These are phyloP conservation scores for Pipistrellus pygmaeus DNA, from an alignment of 2,797 vertebrate genomes.

Conservation along the genomic window DNA sequence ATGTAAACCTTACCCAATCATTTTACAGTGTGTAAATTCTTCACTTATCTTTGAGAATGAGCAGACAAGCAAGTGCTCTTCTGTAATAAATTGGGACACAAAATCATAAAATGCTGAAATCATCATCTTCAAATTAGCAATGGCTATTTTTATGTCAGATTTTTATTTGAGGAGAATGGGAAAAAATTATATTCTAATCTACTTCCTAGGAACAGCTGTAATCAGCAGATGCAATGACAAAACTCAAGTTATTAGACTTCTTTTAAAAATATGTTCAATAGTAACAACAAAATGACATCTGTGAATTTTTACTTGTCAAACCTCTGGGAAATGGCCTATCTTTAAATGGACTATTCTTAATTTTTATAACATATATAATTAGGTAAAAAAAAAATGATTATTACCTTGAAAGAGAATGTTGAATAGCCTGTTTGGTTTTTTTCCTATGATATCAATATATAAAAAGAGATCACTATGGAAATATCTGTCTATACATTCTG, in stretches of 20 bases:
- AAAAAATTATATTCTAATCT: conserved; percentile 39
- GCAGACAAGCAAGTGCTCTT: not conserved
- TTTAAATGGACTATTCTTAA: not conserved
- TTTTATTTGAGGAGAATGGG: conserved; percentile 55
- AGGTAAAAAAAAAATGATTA: not conserved
- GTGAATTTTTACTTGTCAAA: not conserved
- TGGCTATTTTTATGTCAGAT: conserved; percentile 55
- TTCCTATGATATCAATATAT: not conserved
- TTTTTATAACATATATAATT: not conserved
- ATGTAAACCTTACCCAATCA: not conserved
- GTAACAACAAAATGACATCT: not conserved
- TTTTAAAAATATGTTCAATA: conserved; percentile 41
- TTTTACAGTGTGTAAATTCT: not conserved
- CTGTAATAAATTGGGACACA: not conserved
- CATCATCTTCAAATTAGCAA: conserved; percentile 27
- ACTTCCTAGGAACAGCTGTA: conserved; percentile 47
- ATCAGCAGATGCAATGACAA: conserved; percentile 47
- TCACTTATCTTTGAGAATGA: not conserved
- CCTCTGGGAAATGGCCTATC: not conserved
- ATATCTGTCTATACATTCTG: not conserved
- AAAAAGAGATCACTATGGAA: not conserved
- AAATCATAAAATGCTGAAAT: conserved; percentile 31
- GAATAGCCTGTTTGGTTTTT: not conserved
- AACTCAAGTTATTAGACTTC: conserved; percentile 54
- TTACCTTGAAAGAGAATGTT: not conserved